These are phyloP conservation scores for Orthosia cruda DNA, from an alignment of 2,888 invertebrate genomes.

Conservation along the genomic window DNA sequence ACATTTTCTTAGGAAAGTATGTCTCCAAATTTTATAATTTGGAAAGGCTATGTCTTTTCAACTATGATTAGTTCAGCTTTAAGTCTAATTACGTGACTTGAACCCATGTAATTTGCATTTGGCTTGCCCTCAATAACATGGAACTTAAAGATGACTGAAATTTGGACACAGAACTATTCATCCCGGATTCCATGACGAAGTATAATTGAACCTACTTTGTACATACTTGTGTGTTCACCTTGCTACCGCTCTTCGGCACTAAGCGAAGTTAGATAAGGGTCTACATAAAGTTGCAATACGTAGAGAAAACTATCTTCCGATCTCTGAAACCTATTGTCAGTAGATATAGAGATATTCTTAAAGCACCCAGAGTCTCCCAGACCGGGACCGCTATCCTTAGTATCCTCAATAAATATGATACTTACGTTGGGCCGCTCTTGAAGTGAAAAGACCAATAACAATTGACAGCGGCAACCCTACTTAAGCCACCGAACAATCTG, in stretches of 20 bases:
- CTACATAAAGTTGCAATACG: not conserved
- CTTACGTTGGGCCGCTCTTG: conserved; percentile 34
- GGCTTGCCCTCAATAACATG: not conserved
- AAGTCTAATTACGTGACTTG: not conserved
- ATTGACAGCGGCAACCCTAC: conserved; percentile 45
- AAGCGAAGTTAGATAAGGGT: not conserved
- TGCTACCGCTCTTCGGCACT: too few relatives aligned
- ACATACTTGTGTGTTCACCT: too few relatives aligned
- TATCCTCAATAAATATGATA: conserved; percentile 40
- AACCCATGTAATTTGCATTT: too few relatives aligned
- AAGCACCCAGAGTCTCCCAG: conserved; percentile 1
- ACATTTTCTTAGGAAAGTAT: conserved; percentile 50
- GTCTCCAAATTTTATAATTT: conserved; percentile 32
- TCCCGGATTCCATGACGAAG: not conserved
- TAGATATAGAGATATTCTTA: conserved; percentile 1
- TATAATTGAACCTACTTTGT: not conserved
- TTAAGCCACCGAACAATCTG: conserved; percentile 37
- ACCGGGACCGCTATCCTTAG: not conserved
- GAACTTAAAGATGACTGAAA: not conserved
- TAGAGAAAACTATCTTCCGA: not conserved
- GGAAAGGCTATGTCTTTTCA: not conserved
- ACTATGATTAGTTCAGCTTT: not conserved
- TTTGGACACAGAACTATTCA: not conserved
- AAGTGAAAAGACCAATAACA: conserved; percentile 35
- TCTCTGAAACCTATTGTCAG: not conserved